Conservation (phyloP, 2,888 invertebrate genomes). For the Terebella lapidaria region DNA sequence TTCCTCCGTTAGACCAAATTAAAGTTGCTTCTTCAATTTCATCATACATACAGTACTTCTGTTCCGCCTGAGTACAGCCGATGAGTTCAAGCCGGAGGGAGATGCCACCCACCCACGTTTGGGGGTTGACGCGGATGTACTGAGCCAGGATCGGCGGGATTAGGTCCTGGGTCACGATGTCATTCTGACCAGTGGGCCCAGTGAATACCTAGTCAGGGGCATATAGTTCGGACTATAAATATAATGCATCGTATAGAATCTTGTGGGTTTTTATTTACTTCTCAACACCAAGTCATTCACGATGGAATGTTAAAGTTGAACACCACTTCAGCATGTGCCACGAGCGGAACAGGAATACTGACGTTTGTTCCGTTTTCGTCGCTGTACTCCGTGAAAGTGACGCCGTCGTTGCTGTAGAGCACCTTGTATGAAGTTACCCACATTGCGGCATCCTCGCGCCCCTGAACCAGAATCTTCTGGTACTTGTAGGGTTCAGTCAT, state of each 20-base stretch:
- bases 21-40: too few species aligned
- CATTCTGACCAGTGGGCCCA: constrained; percentile 29
- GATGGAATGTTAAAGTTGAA: too few species aligned
- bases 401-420: constrained; percentile 4
- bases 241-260: too few species aligned
- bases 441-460: constrained; percentile 8
- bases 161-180: constrained; percentile 24
- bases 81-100: constrained; percentile 34
- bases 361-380: background rate
- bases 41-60: constrained; percentile 34
- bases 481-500: constrained; percentile 3
- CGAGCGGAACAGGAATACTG: too few species aligned
- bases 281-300: too few species aligned
- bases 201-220: constrained; percentile 32
- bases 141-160: constrained; percentile 27
- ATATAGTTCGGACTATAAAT: too few species aligned
- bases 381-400: background rate
- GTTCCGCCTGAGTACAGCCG: constrained; percentile 32
- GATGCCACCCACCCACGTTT: constrained; percentile 30
- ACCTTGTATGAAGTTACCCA: constrained; percentile 10
- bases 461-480: constrained; percentile 3
- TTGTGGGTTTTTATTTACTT: too few species aligned
- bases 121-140: constrained; percentile 30
- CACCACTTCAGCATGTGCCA: too few species aligned
- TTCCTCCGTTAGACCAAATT: too few species aligned